Evolutionary conservation across 2,888 invertebrate species (phyloP).

Genomic region (Acanthacorydalis orientalis): DNA sequence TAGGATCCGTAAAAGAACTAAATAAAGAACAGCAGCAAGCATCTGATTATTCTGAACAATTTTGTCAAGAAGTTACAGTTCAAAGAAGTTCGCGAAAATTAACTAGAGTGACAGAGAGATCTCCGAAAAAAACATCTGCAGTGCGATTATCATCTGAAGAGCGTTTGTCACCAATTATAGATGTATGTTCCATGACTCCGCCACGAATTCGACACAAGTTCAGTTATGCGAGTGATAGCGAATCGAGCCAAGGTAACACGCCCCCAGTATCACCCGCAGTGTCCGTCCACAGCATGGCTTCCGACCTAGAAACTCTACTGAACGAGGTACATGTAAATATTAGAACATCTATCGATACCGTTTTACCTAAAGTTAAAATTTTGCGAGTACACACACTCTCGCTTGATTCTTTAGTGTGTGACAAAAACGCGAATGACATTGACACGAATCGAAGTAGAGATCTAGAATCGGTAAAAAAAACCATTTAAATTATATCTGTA

Average conservation of each 20-base stretch:
- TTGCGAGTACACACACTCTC: conserved; percentile 6
- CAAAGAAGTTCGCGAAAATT: conserved; percentile 1
- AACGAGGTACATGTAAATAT: conserved; percentile 24
- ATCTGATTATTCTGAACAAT: too few relatives aligned
- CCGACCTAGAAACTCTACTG: conserved; percentile 25
- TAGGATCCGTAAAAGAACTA: neutral
- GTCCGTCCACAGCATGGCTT: conserved; percentile 34
- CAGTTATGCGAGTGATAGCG: conserved; percentile 15
- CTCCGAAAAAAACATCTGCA: conserved; percentile 8
- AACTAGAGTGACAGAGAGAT: conserved; percentile 6
- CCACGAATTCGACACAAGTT: conserved; percentile 24
- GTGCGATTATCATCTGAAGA: conserved; percentile 15
- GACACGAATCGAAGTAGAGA: neutral
- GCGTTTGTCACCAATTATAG: conserved; percentile 25
- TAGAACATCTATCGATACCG: conserved; percentile 10
- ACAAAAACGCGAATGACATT: neutral
- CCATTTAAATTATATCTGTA: too few relatives aligned
- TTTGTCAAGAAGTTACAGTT: conserved; percentile 5
- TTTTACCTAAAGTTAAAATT: conserved; percentile 10
- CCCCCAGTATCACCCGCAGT: conserved; percentile 17
- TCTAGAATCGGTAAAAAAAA: conserved; percentile 2
- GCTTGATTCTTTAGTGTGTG: too few relatives aligned
- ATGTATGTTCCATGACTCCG: conserved; percentile 25
- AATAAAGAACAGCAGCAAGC: neutral
- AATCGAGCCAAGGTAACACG: conserved; percentile 19